Percentiles rank a stretch among this genome's conserved stretches.
Evolutionary conservation across 2,888 invertebrate species (phyloP).

Genomic region (Mythimna vitellina): DNA sequence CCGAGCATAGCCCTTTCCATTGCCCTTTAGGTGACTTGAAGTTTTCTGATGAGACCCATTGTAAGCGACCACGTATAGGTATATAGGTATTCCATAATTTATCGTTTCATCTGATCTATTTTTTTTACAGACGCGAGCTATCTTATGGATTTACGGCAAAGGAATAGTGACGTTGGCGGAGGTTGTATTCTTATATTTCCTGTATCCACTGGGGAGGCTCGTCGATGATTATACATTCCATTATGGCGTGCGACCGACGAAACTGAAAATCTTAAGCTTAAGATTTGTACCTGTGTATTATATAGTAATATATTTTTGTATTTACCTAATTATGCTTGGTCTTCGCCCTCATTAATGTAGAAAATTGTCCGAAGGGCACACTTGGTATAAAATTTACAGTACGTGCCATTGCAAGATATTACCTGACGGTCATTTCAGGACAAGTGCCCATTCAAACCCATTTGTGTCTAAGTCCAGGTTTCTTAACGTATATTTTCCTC

Average conservation of each 20-base stretch:
- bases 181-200: conserved; percentile 64
- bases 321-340: background rate
- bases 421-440: too few species aligned
- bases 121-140: conserved; percentile 59
- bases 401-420: too few species aligned
- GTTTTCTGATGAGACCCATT: too few species aligned
- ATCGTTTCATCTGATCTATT: background rate
- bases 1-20: too few species aligned
- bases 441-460: too few species aligned
- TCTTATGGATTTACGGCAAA: conserved; percentile 63
- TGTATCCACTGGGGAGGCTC: conserved; percentile 76
- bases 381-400: too few species aligned
- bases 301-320: conserved; percentile 43
- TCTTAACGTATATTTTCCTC: too few species aligned
- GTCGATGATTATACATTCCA: conserved; percentile 77
- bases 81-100: background rate
- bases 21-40: too few species aligned
- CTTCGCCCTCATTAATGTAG: too few species aligned
- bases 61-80: too few species aligned
- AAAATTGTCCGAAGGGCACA: too few species aligned
- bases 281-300: conserved; percentile 71
- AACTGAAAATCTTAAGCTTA: conserved; percentile 65
- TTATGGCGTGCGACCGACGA: conserved; percentile 68
- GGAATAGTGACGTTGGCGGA: conserved; percentile 66
- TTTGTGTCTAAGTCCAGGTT: too few species aligned